These are phyloP conservation scores for Bombus pascuorum DNA, from an alignment of 1,140 invertebrate species.

Conservation along the genomic window DNA sequence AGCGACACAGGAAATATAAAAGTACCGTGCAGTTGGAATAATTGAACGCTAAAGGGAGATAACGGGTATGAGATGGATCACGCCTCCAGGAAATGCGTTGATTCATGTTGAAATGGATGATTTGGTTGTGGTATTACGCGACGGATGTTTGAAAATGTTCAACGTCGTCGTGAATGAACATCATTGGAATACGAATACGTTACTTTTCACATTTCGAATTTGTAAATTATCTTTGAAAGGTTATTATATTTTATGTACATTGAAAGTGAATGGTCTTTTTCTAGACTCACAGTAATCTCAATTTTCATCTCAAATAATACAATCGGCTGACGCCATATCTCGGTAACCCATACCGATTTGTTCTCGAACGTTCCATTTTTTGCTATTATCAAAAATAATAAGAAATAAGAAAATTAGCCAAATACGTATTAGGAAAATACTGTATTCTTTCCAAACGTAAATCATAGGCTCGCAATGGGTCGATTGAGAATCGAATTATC, in stretches of 20 bases:
- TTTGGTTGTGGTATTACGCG: background rate
- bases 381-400: background rate
- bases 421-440: background rate
- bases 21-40: background rate
- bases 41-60: background rate
- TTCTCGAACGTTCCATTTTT: background rate
- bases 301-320: background rate
- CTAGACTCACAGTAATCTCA: background rate
- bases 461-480: background rate
- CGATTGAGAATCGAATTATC: conserved; percentile 1
- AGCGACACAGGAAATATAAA: background rate
- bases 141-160: too few relatives aligned
- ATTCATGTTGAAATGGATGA: background rate
- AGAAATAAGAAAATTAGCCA: background rate
- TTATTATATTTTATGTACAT: too few relatives aligned
- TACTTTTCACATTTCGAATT: too few relatives aligned
- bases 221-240: too few relatives aligned
- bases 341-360: background rate
- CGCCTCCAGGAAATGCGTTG: background rate
- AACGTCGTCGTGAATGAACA: too few relatives aligned
- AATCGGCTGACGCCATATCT: background rate
- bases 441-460: too few relatives aligned
- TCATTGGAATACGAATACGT: too few relatives aligned
- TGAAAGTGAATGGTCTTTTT: too few relatives aligned
- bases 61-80: background rate